Conservation (phyloP, 2,888 invertebrate species). For the Andrena flavipes region DNA sequence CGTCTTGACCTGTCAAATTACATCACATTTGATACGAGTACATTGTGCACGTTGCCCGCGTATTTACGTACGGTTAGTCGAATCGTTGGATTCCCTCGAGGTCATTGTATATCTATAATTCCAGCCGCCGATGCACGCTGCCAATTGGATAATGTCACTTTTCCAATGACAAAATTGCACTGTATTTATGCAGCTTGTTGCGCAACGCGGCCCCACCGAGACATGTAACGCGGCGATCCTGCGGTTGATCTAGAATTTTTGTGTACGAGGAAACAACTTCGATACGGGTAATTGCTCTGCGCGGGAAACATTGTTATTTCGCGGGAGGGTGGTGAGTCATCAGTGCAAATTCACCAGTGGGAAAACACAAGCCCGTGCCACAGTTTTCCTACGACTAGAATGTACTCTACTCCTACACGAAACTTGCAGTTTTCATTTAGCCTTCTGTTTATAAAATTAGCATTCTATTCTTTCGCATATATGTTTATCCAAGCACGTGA, state of each 20-base stretch:
- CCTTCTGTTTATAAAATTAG: not conserved
- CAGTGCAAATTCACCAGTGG: not conserved
- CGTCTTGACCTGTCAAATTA: conserved; percentile 56
- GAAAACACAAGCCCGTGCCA: not conserved
- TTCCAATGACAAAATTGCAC: conserved; percentile 10
- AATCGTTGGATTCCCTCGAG: conserved; percentile 17
- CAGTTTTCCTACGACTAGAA: conserved; percentile 8
- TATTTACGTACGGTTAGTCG: conserved; percentile 1
- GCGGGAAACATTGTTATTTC: not conserved
- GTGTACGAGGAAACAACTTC: not conserved
- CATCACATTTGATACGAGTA: conserved; percentile 36
- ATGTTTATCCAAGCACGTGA: conserved; percentile 8
- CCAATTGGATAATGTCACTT: conserved; percentile 5
- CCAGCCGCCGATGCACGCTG: not conserved
- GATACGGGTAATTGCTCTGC: not conserved
- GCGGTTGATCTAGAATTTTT: not conserved
- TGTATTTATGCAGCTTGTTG: conserved; percentile 15
- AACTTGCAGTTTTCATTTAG: not conserved
- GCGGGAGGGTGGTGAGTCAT: not conserved
- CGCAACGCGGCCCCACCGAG: not conserved
- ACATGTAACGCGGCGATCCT: not conserved
- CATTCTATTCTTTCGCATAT: not conserved
- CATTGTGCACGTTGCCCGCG: conserved; percentile 2
- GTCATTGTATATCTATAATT: not conserved
- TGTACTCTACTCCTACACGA: not conserved